Evolutionary conservation across 2,888 invertebrate species (phyloP).

Genomic region (Campoplex nolae): DNA sequence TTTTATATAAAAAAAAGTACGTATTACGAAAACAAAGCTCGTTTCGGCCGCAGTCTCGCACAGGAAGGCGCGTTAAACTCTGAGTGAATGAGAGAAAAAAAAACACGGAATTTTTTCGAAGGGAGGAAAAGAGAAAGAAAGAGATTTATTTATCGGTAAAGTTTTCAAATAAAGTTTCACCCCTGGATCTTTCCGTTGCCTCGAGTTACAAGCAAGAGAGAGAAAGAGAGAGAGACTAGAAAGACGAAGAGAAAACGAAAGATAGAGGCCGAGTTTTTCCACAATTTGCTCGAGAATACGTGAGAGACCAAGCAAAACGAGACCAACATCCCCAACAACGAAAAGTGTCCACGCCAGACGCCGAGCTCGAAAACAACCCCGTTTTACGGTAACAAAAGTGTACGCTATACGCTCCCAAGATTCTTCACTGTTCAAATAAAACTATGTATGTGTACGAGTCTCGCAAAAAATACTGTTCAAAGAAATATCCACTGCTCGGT

Average conservation of each 20-base stretch:
- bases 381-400: slow-evolving; percentile 24
- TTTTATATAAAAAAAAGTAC: background rate
- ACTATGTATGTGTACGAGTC: background rate
- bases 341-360: slow-evolving; percentile 32
- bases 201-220: slow-evolving; percentile 12
- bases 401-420: background rate
- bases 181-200: slow-evolving; percentile 58
- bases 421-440: background rate
- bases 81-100: background rate
- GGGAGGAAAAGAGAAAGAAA: slow-evolving; percentile 26
- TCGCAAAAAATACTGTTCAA: background rate
- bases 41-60: background rate
- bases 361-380: slow-evolving; percentile 46
- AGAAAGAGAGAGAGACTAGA: slow-evolving; percentile 4
- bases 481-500: background rate
- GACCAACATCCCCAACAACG: slow-evolving; percentile 29
- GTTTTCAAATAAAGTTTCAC: slow-evolving; percentile 68
- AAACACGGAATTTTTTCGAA: background rate
- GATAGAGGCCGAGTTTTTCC: slow-evolving; percentile 48
- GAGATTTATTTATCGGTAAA: slow-evolving; percentile 73
- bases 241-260: too few species aligned
- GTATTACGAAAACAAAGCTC: slow-evolving; percentile 29
- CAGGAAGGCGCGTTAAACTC: slow-evolving; percentile 30
- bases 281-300: slow-evolving; percentile 42
- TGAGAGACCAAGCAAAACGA: slow-evolving; percentile 43